A percentile compares a stretch with the other conserved stretches of the same genome.
Conservation (phyloP, 1,140 invertebrate species). For the Manduca sexta region DNA sequence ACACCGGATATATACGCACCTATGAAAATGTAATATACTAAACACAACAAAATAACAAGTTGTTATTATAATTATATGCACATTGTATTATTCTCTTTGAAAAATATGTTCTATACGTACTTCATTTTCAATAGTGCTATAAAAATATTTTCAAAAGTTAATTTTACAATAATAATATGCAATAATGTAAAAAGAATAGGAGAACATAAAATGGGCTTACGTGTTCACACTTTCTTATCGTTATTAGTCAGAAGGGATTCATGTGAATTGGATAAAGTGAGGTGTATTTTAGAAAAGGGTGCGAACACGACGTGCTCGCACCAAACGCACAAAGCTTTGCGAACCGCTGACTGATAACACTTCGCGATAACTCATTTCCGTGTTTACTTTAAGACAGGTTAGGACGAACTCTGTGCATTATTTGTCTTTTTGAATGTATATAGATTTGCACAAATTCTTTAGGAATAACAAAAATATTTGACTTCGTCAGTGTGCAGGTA, state of each 20-base stretch:
- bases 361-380: slow-evolving; percentile 14
- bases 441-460: too few relatives aligned
- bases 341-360: slow-evolving; percentile 37
- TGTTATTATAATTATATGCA: too few relatives aligned
- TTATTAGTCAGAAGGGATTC: slow-evolving; percentile 39
- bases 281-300: slow-evolving; percentile 30
- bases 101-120: too few relatives aligned
- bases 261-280: slow-evolving; percentile 17
- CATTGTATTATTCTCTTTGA: too few relatives aligned
- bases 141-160: too few relatives aligned
- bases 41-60: too few relatives aligned
- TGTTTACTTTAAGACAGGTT: slow-evolving; percentile 11
- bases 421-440: too few relatives aligned
- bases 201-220: neutral
- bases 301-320: slow-evolving; percentile 35
- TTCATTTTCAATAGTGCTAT: too few relatives aligned
- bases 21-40: too few relatives aligned
- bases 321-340: slow-evolving; percentile 31
- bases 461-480: too few relatives aligned
- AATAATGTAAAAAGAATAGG: neutral
- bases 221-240: slow-evolving; percentile 46
- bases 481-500: neutral
- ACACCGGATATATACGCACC: too few relatives aligned
- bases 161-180: neutral
- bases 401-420: neutral